These are phyloP conservation scores for Aphelenchoides fujianensis DNA, from an alignment of 1,140 invertebrate genomes.

Conservation along the genomic window DNA sequence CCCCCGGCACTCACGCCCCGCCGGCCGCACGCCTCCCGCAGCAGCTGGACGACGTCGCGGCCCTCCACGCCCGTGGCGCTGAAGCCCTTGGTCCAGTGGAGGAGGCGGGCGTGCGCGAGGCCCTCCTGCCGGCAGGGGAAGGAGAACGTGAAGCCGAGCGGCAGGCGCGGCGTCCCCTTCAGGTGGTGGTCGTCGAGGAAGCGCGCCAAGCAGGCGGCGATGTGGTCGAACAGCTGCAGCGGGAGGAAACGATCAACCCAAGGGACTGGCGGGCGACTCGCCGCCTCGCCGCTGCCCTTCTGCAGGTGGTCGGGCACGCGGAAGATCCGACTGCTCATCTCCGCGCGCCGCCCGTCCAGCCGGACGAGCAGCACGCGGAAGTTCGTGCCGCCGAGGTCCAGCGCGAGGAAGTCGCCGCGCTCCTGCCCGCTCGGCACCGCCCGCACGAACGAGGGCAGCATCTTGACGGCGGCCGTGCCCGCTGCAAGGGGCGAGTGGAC, in stretches of 20 bases:
- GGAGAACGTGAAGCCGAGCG: slow-evolving; percentile 96
- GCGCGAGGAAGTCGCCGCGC: slow-evolving; percentile 87
- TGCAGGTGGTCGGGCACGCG: slow-evolving; percentile 83
- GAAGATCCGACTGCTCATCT: slow-evolving; percentile 93
- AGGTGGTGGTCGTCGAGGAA: slow-evolving; percentile 79
- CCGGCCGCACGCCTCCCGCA: slow-evolving; percentile 71
- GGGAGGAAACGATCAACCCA: slow-evolving; percentile 15
- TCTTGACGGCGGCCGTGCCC: slow-evolving; percentile 55
- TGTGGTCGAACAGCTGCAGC: slow-evolving; percentile 90
- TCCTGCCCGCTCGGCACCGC: slow-evolving; percentile 94
- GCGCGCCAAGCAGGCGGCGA: slow-evolving; percentile 86
- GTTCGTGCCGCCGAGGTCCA: slow-evolving; percentile 97
- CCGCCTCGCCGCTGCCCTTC: slow-evolving; percentile 51
- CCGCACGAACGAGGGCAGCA: slow-evolving; percentile 91
- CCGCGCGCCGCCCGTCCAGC: slow-evolving; percentile 71
- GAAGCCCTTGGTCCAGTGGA: slow-evolving; percentile 93
- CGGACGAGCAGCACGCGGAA: slow-evolving; percentile 91
- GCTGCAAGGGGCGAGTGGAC: slow-evolving; percentile 39
- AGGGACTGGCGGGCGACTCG: slow-evolving; percentile 20
- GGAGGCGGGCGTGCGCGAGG: slow-evolving; percentile 80
- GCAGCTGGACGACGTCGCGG: slow-evolving; percentile 78
- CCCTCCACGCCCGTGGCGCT: slow-evolving; percentile 81
- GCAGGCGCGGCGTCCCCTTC: slow-evolving; percentile 73
- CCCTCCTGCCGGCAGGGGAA: slow-evolving; percentile 89
- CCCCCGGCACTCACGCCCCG: slow-evolving; percentile 41